Conservation (phyloP, 2,888 invertebrate species). For the Acleris sparsana region DNA sequence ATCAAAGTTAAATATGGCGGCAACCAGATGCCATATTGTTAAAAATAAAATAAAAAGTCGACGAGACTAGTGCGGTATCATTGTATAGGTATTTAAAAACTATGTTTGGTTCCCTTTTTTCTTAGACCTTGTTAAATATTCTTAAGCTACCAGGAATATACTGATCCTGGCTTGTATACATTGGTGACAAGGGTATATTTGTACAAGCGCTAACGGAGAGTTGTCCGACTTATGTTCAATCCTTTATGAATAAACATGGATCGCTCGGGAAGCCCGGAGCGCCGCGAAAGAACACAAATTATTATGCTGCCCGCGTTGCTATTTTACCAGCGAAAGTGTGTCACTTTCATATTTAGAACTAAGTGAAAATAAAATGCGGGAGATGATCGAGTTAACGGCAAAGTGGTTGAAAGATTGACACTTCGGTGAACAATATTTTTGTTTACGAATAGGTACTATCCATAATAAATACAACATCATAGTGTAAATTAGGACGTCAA, state of each 20-base stretch:
- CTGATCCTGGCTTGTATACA: not conserved
- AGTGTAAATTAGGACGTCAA: too few species aligned
- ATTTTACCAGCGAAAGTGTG: constrained; percentile 24
- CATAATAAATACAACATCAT: too few species aligned
- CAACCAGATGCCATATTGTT: too few species aligned
- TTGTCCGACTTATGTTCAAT: constrained; percentile 1
- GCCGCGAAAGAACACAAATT: constrained; percentile 15
- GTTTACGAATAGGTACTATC: too few species aligned
- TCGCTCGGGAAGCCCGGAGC: constrained; percentile 6
- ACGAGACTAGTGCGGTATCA: too few species aligned
- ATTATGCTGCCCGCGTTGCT: constrained; percentile 20
- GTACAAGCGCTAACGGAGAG: constrained; percentile 9
- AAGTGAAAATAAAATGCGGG: constrained; percentile 25
- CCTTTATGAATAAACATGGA: constrained; percentile 21
- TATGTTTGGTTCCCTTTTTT: too few species aligned
- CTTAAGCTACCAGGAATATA: too few species aligned
- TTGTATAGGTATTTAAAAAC: too few species aligned
- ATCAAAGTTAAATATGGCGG: too few species aligned
- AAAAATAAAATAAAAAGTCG: too few species aligned
- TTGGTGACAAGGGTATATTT: constrained; percentile 7
- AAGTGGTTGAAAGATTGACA: constrained; percentile 1
- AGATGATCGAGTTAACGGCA: constrained; percentile 12
- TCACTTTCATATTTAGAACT: constrained; percentile 20
- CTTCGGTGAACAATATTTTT: not conserved
- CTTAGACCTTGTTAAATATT: too few species aligned